Conservation (phyloP, 2,888 invertebrate species). For the Gonocerus acuteangulatus region DNA sequence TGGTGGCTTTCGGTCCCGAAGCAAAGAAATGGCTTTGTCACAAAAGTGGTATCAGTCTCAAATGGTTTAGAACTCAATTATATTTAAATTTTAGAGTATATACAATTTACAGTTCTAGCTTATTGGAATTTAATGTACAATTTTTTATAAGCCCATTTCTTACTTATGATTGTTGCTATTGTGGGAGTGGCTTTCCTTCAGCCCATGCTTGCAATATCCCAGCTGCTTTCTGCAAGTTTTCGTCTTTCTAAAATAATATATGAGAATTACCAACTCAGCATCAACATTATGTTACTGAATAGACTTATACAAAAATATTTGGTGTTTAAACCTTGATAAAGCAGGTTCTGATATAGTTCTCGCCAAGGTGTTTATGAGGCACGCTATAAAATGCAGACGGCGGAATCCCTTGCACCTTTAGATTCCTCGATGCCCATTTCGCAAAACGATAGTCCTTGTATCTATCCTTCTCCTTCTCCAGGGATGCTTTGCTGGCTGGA, state of each 20-base stretch:
- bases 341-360: conserved; percentile 84
- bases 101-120: no score
- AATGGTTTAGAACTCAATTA: no score
- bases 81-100: no score
- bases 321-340: conserved; percentile 71
- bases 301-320: neutral
- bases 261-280: neutral
- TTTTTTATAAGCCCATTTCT: no score
- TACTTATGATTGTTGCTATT: no score
- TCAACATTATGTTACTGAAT: neutral
- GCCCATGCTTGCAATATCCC: conserved; percentile 58
- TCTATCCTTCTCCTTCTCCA: conserved; percentile 61
- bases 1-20: no score
- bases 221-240: conserved; percentile 58
- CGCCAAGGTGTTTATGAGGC: conserved; percentile 68
- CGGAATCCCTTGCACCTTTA: conserved; percentile 88
- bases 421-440: conserved; percentile 89
- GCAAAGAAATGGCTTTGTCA: no score
- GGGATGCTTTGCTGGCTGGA: conserved; percentile 47
- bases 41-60: no score
- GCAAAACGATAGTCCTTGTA: conserved; percentile 86
- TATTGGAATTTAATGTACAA: no score
- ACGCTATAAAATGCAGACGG: conserved; percentile 86
- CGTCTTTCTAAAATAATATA: conserved; percentile 55
- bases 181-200: no score